These are phyloP conservation scores for Nineta flava DNA, from an alignment of 2,888 invertebrate genomes.

Conservation along the genomic window DNA sequence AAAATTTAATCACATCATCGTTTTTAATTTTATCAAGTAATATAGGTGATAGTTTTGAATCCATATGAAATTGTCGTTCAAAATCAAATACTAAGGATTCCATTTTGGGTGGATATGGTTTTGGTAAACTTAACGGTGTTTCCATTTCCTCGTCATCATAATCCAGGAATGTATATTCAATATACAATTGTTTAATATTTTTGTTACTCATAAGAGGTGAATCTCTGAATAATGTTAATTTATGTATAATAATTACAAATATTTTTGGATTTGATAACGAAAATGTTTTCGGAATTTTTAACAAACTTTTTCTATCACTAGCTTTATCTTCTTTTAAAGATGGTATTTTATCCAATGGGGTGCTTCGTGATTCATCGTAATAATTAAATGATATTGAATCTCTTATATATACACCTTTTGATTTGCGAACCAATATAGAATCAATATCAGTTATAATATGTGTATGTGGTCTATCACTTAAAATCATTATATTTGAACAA, in stretches of 20 bases:
- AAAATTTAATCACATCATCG: conserved; percentile 12
- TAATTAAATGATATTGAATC: too few species aligned
- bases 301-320: too few species aligned
- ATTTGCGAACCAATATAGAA: too few species aligned
- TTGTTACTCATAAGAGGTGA: conserved; percentile 8
- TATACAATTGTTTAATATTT: conserved; percentile 15
- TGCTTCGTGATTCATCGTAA: too few species aligned
- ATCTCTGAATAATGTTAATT: conserved; percentile 10
- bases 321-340: too few species aligned
- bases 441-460: too few species aligned
- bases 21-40: conserved; percentile 14
- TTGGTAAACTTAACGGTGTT: conserved; percentile 14
- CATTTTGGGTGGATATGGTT: conserved; percentile 8
- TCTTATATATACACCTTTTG: too few species aligned
- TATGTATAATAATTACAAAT: conserved; percentile 10
- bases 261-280: too few species aligned
- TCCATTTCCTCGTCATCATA: conserved; percentile 16
- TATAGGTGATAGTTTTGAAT: conserved; percentile 6
- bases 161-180: conserved; percentile 17
- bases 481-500: too few species aligned
- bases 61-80: conserved; percentile 14
- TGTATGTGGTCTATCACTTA: too few species aligned
- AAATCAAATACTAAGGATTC: conserved; percentile 14
- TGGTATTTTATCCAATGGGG: too few species aligned
- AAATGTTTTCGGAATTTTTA: too few species aligned